A percentile compares a stretch with the other conserved stretches of the same genome.
Evolutionary conservation across 2,797 vertebrate genomes (phyloP).

Genomic region (Anableps anableps): DNA sequence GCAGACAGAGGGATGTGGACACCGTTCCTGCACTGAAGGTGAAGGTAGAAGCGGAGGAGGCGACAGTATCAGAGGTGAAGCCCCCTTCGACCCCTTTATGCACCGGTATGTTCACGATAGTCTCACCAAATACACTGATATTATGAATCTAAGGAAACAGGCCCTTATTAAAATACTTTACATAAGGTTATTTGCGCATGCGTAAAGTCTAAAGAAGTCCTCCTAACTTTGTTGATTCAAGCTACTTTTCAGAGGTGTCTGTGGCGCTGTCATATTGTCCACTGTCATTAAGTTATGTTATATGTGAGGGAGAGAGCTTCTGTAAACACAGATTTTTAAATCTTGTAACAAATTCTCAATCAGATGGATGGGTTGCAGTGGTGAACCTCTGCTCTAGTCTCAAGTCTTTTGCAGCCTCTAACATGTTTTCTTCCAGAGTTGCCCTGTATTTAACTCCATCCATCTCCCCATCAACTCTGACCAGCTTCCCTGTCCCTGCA

Average conservation of each 20-base stretch:
- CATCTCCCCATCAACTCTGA: neutral
- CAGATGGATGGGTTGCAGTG: neutral
- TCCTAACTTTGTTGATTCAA: neutral
- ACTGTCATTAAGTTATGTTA: no score
- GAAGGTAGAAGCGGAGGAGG: slow-evolving; percentile 73
- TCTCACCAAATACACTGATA: neutral
- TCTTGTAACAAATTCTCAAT: neutral
- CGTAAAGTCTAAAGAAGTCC: neutral
- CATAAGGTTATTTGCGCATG: neutral
- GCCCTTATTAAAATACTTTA: neutral
- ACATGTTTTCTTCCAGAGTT: neutral
- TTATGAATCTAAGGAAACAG: neutral
- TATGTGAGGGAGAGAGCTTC: neutral
- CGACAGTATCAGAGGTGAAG: slow-evolving; percentile 40
- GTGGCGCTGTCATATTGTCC: no score
- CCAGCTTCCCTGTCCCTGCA: neutral
- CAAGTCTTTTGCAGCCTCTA: neutral
- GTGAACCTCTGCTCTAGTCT: neutral
- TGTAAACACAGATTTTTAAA: neutral
- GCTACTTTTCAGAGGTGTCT: neutral
- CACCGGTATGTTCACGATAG: slow-evolving; percentile 34
- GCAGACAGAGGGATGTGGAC: slow-evolving; percentile 7
- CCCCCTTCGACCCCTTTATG: slow-evolving; percentile 24
- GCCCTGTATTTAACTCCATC: neutral
- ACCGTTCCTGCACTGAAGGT: slow-evolving; percentile 44